Conservation (phyloP, 2,113 vertebrate genomes). For the Poicephalus meyeri region DNA sequence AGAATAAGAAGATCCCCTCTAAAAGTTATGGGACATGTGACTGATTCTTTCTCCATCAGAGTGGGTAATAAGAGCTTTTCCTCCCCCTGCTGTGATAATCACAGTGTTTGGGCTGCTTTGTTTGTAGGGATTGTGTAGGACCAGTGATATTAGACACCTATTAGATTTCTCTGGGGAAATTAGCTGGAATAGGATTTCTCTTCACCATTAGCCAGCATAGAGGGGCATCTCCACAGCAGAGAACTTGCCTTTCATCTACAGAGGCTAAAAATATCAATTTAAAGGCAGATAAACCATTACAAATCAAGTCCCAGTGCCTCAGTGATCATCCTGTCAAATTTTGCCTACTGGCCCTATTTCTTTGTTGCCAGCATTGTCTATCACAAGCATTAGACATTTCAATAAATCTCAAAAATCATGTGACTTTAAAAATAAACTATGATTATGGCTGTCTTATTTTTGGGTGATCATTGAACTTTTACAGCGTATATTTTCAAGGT, state of each 20-base stretch:
- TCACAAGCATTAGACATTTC: not conserved
- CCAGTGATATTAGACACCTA: not conserved
- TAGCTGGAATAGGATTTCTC: not conserved
- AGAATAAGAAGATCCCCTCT: not conserved
- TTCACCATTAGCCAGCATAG: not conserved
- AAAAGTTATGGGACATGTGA: slow-evolving; percentile 8
- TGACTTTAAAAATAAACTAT: not conserved
- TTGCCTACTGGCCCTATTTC: not conserved
- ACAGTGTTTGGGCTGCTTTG: slow-evolving; percentile 32
- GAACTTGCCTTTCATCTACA: not conserved
- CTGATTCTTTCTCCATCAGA: not conserved
- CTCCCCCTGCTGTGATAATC: slow-evolving; percentile 44
- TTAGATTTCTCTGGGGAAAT: not conserved
- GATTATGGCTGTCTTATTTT: not conserved
- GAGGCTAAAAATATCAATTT: not conserved
- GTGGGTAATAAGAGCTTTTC: slow-evolving; percentile 31
- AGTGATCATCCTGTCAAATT: not conserved
- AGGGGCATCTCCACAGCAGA: not conserved
- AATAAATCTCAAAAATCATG: not conserved
- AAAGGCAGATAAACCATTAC: not conserved
- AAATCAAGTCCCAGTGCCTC: not conserved
- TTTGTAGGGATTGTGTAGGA: not conserved
- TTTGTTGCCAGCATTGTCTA: not conserved
- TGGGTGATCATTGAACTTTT: not conserved
- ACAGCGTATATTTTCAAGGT: not conserved